Conservation (phyloP, 2,888 invertebrate species). For the Embidobia sp. region DNA sequence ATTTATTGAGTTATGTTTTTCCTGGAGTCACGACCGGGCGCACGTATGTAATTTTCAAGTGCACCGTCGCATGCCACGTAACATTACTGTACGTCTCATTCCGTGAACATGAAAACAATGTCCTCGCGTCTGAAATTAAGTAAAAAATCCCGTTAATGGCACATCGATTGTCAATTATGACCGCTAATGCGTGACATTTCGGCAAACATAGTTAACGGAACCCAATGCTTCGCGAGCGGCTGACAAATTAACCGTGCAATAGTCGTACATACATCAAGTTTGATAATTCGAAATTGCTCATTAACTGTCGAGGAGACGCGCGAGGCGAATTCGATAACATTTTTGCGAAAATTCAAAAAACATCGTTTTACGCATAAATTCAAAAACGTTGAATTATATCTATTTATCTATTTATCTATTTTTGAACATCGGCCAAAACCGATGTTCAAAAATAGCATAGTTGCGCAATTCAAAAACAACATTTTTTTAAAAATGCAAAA, state of each 20-base stretch:
- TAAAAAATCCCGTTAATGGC: slow-evolving; percentile 48
- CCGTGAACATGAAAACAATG: slow-evolving; percentile 54
- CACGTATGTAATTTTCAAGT: slow-evolving; percentile 42
- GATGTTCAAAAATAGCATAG: too few relatives aligned
- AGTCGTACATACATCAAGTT: too few relatives aligned
- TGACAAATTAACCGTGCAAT: slow-evolving; percentile 33
- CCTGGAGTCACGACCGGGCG: not conserved
- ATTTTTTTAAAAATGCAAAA: too few relatives aligned
- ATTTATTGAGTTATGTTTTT: slow-evolving; percentile 22
- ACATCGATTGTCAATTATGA: slow-evolving; percentile 53
- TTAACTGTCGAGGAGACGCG: too few relatives aligned
- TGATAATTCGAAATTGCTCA: too few relatives aligned
- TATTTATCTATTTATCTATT: too few relatives aligned
- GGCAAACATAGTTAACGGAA: slow-evolving; percentile 52
- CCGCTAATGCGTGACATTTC: slow-evolving; percentile 60
- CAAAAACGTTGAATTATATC: too few relatives aligned
- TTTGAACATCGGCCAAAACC: too few relatives aligned
- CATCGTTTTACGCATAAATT: too few relatives aligned
- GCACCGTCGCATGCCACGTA: slow-evolving; percentile 55
- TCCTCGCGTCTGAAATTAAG: slow-evolving; percentile 46
- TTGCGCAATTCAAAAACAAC: too few relatives aligned
- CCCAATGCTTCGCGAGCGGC: not conserved
- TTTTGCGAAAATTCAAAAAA: too few relatives aligned
- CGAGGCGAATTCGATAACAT: too few relatives aligned
- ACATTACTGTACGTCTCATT: slow-evolving; percentile 54